Conservation (phyloP, 2,888 invertebrate species). For the Bimastos eiseni region DNA sequence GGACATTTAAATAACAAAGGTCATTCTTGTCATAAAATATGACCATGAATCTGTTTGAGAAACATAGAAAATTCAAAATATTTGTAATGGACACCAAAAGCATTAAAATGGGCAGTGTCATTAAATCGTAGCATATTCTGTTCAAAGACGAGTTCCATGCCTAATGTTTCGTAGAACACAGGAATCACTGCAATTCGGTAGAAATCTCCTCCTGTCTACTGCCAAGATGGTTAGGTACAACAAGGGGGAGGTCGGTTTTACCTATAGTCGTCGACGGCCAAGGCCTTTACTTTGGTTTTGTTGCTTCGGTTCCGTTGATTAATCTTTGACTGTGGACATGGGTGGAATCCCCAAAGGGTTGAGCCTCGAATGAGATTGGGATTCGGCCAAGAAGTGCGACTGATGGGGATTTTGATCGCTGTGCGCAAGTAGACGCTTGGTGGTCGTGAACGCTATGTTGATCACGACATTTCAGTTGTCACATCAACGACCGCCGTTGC, state of each 20-base stretch:
- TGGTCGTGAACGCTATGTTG: slow-evolving; percentile 14
- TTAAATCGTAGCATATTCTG: not conserved
- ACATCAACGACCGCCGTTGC: not conserved
- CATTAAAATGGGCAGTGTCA: too few species aligned
- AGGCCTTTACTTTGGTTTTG: not conserved
- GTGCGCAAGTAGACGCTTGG: slow-evolving; percentile 18
- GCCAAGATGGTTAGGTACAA: not conserved
- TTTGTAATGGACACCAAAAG: too few species aligned
- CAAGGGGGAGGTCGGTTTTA: not conserved
- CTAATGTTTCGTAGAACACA: not conserved
- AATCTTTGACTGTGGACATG: not conserved
- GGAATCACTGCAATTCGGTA: not conserved
- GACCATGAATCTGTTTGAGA: too few species aligned
- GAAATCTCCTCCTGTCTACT: not conserved
- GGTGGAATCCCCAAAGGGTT: not conserved
- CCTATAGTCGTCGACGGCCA: not conserved
- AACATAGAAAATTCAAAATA: too few species aligned
- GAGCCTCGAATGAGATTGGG: slow-evolving; percentile 13
- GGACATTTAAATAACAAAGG: too few species aligned
- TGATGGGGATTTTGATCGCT: slow-evolving; percentile 8
- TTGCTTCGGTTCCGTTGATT: slow-evolving; percentile 13
- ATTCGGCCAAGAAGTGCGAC: not conserved
- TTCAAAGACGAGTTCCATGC: not conserved
- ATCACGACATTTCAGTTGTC: slow-evolving; percentile 16
- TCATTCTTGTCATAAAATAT: too few species aligned